Conservation (phyloP, 2,888 invertebrate genomes). For the Drosophila quasianomalipes region DNA sequence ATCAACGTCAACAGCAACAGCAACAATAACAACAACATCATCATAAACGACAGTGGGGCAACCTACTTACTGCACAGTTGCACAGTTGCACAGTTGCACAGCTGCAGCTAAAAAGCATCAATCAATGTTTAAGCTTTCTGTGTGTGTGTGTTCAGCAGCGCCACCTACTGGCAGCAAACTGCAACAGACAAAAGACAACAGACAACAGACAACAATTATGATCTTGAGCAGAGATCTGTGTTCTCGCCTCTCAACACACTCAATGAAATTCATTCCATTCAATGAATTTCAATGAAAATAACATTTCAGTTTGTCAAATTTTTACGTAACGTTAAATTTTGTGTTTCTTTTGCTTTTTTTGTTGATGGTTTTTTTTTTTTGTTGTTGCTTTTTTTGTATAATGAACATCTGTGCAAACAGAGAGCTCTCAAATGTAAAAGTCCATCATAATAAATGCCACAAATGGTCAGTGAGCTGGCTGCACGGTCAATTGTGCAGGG, state of each 20-base stretch:
- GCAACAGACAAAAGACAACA: neutral
- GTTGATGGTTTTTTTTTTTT: neutral
- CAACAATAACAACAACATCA: conserved; percentile 67
- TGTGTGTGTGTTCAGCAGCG: conserved; percentile 47
- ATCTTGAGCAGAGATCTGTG: conserved; percentile 45
- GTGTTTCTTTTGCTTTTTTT: conserved; percentile 22
- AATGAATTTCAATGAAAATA: conserved; percentile 70
- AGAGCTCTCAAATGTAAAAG: neutral
- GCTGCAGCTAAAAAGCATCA: conserved; percentile 64
- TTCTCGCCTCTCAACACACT: conserved; percentile 36
- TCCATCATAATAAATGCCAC: conserved; percentile 39
- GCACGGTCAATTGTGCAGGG: neutral
- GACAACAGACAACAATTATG: conserved; percentile 23
- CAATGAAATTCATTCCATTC: conserved; percentile 53
- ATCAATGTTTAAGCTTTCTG: conserved; percentile 63
- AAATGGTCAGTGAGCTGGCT: conserved; percentile 42
- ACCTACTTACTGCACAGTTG: conserved; percentile 66
- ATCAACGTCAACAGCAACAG: conserved; percentile 71
- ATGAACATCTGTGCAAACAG: conserved; percentile 83
- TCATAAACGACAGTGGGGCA: conserved; percentile 49
- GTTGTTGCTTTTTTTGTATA: conserved; percentile 49
- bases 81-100: conserved; percentile 46
- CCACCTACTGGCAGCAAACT: conserved; percentile 64
- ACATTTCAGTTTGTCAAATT: conserved; percentile 64
- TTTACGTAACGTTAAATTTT: conserved; percentile 66